Base-by-base conservation (phyloP, 2,888 invertebrate species). In the Leuctra nigra region DNA sequence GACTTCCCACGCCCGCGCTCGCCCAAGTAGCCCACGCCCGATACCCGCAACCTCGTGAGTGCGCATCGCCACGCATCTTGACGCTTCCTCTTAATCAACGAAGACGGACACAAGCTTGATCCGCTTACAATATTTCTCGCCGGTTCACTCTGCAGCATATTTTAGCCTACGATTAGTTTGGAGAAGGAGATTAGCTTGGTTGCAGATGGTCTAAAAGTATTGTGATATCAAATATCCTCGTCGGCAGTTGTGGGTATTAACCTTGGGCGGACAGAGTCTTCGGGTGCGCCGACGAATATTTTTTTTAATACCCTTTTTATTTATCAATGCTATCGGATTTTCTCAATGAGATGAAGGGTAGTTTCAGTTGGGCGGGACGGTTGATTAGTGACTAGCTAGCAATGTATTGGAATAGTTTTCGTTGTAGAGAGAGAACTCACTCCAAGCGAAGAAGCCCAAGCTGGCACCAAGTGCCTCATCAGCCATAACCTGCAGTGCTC, bases 1-100 rank as follows among this genome's bases (percentile, higher is more conserved):
- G 73, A 73, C 59, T 72, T 69, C 61, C 70, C 71, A 24, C 66
- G 69, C 6, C 67, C 70, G 50, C 71, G 72, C 56, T 73, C 72
- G 55, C 72, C 70, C 66, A 77, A 66, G 74, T 73, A 73, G 70
- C 69, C 38, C n/a, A n/a, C n/a, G 13, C 39, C 39, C 39, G 6
- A 14, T 11, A 11, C 6, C 29, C 11, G 7, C 29, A 11, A 11
- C 29, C 29, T 11, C 29, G 29, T 7, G 29, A 7, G 29, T 6
- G 7, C 29, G 29, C 6, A 7, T 11, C 7, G 29, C 11, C 6
- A 29, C 29, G 9, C 9, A 4, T 14, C 14, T 7, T 14, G 38
- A 14, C 9, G 9, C 4, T 14, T 38, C 14, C 38, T 7, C 11
- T 7, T 14, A 38, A 38, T 38, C 47, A 24, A 47, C 41, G 16